Evolutionary conservation across 2,797 vertebrate genomes (phyloP), one percentile per base, ranked within the genome.

Genomic region (Nannoperca australis): DNA sequence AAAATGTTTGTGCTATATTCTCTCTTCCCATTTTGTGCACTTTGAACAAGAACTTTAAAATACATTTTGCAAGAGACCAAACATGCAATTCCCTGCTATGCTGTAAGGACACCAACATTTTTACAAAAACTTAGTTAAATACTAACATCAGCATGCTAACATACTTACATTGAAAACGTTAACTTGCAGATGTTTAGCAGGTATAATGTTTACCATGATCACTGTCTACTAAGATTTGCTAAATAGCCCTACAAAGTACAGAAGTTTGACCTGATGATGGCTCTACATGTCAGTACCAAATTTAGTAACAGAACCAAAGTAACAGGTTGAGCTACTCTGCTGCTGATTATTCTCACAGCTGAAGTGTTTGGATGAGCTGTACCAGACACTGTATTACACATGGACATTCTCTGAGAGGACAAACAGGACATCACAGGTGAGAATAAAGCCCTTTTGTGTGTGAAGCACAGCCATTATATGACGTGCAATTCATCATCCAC

Each of bases 351-450:
- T 74, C 53, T 45, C 53, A 27, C 59, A 50, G 61, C 61, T 54
- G 15, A 68, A 56, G 44, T 34, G 59, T 73, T 56, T 44, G 47
- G 38, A 67, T 63, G 70, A 76, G 59, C 49, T 42, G 55, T 42
- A 42, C 51, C 53, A 58, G 30, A 85, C 49, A 45, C 44, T n/a
- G 34, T 32, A 34, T 62, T 27, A 56, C 66, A 79, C 50, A 34
- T 22, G 5, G 32, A 8, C 38, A 36, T 51, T 60, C 42, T 82
- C 61, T 36, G 51, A 65, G 51, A 67, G 36, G 77, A 68, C 73
- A 85, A 77, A 82, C 72, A 78, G 64, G 64, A 77, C 70, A 82
- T 70, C 61, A 72, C 78, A 79, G 73, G 82, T 82, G 79, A 72
- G 53, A 71, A 61, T 36, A 51, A 81, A 78, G 73, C 58, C 20